Evolutionary conservation across 2,113 vertebrate species (phyloP).

Genomic region (Callipepla squamata): DNA sequence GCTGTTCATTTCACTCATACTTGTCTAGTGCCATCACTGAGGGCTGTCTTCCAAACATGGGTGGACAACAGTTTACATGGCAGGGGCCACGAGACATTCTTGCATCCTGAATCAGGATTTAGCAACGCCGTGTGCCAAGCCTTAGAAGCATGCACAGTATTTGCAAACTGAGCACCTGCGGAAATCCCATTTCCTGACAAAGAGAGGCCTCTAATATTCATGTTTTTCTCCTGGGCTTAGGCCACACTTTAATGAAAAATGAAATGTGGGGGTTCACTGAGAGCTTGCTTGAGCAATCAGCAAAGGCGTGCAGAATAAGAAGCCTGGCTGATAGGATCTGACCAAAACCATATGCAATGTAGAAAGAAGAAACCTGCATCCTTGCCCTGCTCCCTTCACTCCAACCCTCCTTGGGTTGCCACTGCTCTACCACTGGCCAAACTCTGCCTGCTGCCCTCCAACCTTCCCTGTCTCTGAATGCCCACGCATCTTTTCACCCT

Average conservation of each 20-base stretch:
- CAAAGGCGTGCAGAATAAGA: background rate
- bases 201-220: slow-evolving; percentile 9
- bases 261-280: background rate
- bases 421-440: background rate
- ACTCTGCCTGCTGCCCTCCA: background rate
- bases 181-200: slow-evolving; percentile 66
- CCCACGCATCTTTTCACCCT: background rate
- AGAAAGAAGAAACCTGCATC: background rate
- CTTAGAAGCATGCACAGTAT: slow-evolving; percentile 48
- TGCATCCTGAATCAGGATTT: slow-evolving; percentile 63
- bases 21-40: slow-evolving; percentile 14
- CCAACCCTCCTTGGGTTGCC: background rate
- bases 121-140: slow-evolving; percentile 31
- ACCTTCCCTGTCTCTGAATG: background rate
- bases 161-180: slow-evolving; percentile 46
- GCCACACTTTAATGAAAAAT: slow-evolving; percentile 4
- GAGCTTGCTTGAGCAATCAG: background rate
- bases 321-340: background rate
- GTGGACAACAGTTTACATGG: slow-evolving; percentile 41
- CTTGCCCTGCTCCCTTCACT: background rate
- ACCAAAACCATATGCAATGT: background rate
- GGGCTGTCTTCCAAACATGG: slow-evolving; percentile 59
- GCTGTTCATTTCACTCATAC: slow-evolving; percentile 53
- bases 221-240: slow-evolving; percentile 34
- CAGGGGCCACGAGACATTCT: slow-evolving; percentile 55